Conservation (phyloP, 1,140 invertebrate species). For the Drosophila tropicalis region DNA sequence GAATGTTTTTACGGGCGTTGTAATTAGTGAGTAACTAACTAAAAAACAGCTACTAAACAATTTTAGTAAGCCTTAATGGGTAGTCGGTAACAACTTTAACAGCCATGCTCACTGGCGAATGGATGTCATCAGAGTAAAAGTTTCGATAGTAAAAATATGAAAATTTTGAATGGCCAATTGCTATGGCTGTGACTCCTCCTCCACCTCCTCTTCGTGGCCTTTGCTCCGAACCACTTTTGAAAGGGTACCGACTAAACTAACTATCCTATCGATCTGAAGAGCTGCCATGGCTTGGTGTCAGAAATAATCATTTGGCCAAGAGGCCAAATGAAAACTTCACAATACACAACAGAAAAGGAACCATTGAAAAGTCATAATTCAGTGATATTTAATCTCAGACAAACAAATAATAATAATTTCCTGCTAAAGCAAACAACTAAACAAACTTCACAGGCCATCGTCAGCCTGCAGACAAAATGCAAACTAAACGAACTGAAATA, state of each 20-base stretch:
- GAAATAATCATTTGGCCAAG: not conserved
- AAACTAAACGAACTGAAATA: slow-evolving; percentile 1
- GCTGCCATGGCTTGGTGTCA: not conserved
- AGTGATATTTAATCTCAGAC: slow-evolving; percentile 67
- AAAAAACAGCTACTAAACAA: no score
- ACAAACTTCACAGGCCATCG: slow-evolving; percentile 28
- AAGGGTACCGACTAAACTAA: not conserved
- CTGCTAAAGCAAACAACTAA: slow-evolving; percentile 66
- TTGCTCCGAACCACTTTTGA: not conserved
- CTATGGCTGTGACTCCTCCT: not conserved
- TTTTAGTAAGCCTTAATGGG: no score
- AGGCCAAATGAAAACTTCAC: not conserved
- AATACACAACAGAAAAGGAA: slow-evolving; percentile 3
- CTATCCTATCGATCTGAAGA: not conserved
- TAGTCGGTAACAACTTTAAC: no score
- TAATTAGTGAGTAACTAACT: no score
- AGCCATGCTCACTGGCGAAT: no score
- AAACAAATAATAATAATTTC: slow-evolving; percentile 77
- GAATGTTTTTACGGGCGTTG: no score
- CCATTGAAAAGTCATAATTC: slow-evolving; percentile 56
- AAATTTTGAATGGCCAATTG: not conserved
- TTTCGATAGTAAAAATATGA: not conserved
- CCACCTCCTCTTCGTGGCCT: slow-evolving; percentile 23
- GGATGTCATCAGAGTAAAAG: no score
- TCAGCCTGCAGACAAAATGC: slow-evolving; percentile 26